These are phyloP conservation scores for Cotesia typhae DNA, from an alignment of 1,140 invertebrate genomes.

Conservation along the genomic window DNA sequence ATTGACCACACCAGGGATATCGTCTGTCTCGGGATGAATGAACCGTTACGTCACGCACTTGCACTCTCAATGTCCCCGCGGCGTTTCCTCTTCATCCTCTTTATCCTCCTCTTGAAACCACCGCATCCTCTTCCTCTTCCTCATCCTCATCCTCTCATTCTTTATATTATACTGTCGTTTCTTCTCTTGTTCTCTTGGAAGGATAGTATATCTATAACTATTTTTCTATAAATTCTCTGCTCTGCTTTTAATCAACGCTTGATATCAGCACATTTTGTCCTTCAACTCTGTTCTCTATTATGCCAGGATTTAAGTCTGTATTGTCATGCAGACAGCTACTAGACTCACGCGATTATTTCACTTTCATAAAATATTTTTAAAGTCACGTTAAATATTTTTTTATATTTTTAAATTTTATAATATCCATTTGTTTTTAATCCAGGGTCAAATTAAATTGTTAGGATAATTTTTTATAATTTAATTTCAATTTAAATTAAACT, in stretches of 20 bases:
- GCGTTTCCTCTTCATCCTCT: constrained; percentile 26
- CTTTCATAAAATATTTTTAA: background rate
- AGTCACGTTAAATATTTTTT: constrained; percentile 10
- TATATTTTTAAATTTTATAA: constrained; percentile 34
- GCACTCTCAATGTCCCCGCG: constrained; percentile 52
- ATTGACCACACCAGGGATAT: constrained; percentile 63
- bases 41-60: constrained; percentile 64
- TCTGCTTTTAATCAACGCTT: too few species aligned
- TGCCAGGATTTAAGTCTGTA: constrained; percentile 52
- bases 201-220: too few species aligned
- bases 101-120: too few species aligned
- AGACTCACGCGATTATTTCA: constrained; percentile 52
- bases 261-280: too few species aligned
- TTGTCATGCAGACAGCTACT: constrained; percentile 51
- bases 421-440: too few species aligned
- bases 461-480: too few species aligned
- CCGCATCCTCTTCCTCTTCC: constrained; percentile 31
- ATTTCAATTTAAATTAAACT: too few species aligned
- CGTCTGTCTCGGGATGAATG: constrained; percentile 63
- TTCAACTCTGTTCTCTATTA: too few species aligned
- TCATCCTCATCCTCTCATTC: constrained; percentile 41
- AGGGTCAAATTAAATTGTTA: too few species aligned
- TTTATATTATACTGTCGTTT: constrained; percentile 23
- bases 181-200: too few species aligned
- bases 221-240: too few species aligned